Percentiles rank a stretch among this genome's conserved stretches.
Evolutionary conservation across 1,140 invertebrate genomes (phyloP).

Genomic region (Anthonomus grandis): DNA sequence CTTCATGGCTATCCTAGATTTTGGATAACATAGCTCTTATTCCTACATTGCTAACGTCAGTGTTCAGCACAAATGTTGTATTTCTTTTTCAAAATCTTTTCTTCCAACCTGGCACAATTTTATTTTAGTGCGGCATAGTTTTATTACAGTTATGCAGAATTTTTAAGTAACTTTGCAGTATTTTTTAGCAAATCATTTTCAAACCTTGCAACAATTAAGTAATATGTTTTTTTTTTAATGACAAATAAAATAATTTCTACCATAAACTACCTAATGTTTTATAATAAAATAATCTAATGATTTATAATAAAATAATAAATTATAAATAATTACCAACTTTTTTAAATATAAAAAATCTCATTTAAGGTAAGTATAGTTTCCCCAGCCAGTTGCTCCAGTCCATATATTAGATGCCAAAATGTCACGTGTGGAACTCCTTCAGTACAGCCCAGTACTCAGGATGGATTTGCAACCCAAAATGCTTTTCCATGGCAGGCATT

Average conservation of each 20-base stretch:
- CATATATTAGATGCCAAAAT: constrained; percentile 20
- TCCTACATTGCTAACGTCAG: no score
- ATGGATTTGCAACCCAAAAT: constrained; percentile 32
- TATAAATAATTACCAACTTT: neutral
- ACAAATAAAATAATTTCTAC: neutral
- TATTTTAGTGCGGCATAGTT: no score
- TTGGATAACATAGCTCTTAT: no score
- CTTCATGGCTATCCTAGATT: no score
- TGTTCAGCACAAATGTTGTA: no score
- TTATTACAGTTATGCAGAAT: no score
- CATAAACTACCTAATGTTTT: neutral
- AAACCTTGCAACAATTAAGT: no score
- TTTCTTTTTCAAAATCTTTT: no score
- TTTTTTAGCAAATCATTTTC: no score
- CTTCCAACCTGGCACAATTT: no score
- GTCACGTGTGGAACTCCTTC: constrained; percentile 22
- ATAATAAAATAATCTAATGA: neutral
- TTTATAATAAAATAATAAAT: neutral
- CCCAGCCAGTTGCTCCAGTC: constrained; percentile 13
- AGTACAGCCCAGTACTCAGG: constrained; percentile 15
- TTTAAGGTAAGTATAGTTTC: neutral
- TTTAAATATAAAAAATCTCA: neutral
- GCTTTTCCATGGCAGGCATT: constrained; percentile 39
- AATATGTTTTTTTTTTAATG: neutral
- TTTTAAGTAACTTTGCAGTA: no score